Percentiles rank a stretch among this genome's conserved stretches.
Conservation (phyloP, 30 jellyfish, hydroid and myxozoan genomes). For the Aurelia aurita complex sp. Pacific region DNA sequence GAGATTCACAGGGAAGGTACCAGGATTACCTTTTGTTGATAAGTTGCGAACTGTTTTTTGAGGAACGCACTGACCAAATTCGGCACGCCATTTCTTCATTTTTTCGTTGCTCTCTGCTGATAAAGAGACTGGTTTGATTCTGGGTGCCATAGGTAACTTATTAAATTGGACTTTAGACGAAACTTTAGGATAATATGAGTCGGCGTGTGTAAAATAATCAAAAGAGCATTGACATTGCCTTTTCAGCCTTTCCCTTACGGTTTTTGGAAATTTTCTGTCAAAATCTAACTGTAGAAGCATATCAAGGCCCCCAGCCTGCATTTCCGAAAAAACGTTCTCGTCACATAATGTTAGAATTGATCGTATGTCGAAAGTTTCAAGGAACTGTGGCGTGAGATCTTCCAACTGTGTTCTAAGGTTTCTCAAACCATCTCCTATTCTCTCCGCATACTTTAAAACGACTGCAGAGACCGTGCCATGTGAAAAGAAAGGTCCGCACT, state of each 20-base stretch:
- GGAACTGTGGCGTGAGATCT: conserved; percentile 8
- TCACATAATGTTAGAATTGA: conserved; percentile 23
- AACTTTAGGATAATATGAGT: conserved; percentile 13
- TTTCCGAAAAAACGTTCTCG: conserved; percentile 16
- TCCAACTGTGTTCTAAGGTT: conserved; percentile 2
- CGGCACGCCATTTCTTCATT: conserved; percentile 26
- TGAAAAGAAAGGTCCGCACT: neutral
- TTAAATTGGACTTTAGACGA: conserved; percentile 14
- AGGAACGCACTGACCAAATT: conserved; percentile 36
- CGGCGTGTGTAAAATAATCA: conserved; percentile 5
- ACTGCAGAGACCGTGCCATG: conserved; percentile 31
- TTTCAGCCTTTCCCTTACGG: conserved; percentile 35
- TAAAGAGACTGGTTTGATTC: conserved; percentile 1
- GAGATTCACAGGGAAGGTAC: conserved; percentile 25
- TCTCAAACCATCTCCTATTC: conserved; percentile 12
- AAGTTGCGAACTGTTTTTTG: conserved; percentile 29
- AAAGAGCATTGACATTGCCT: conserved; percentile 38
- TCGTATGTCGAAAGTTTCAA: conserved; percentile 19
- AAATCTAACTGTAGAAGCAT: conserved; percentile 39
- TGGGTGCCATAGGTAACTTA: conserved; percentile 19
- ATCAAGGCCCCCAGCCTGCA: conserved; percentile 27
- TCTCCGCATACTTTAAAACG: conserved; percentile 12
- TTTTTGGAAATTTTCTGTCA: conserved; percentile 26
- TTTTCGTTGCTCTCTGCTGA: neutral
- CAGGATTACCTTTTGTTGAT: conserved; percentile 34